Conservation (phyloP, 2,797 vertebrate species). For the Sphenopsis melanotis region DNA sequence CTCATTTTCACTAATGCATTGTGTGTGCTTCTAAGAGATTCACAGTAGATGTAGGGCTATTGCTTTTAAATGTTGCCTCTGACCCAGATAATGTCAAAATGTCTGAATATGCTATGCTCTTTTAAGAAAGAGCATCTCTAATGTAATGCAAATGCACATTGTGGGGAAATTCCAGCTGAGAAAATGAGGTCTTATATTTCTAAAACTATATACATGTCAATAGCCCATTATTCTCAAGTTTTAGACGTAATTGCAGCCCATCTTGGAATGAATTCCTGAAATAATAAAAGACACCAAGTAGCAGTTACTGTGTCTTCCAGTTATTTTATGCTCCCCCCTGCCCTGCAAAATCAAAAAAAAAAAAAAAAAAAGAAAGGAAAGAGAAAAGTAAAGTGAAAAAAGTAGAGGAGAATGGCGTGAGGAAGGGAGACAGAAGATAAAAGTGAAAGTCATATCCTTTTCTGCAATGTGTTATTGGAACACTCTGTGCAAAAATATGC, state of each 20-base stretch:
- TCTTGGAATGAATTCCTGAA: conserved; percentile 76
- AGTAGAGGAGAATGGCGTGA: neutral
- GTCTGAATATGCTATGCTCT: conserved; percentile 67
- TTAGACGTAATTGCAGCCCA: conserved; percentile 77
- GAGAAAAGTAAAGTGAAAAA: neutral
- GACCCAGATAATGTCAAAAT: conserved; percentile 78
- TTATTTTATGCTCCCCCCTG: conserved; percentile 49
- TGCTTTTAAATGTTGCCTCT: conserved; percentile 77
- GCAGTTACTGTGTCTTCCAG: conserved; percentile 64
- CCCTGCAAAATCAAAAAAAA: neutral
- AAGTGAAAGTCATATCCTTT: conserved; percentile 48
- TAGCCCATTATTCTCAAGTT: conserved; percentile 79
- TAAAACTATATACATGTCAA: conserved; percentile 81
- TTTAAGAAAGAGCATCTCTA: conserved; percentile 76
- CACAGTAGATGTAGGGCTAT: conserved; percentile 50
- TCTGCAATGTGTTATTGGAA: conserved; percentile 23
- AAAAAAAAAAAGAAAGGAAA: too few relatives aligned
- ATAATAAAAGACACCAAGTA: conserved; percentile 74
- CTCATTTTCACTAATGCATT: conserved; percentile 66
- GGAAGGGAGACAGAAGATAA: neutral
- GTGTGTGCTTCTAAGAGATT: conserved; percentile 56
- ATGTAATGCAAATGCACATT: conserved; percentile 80
- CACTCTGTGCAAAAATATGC: conserved; percentile 12
- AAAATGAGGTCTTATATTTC: conserved; percentile 80
- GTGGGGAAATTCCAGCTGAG: conserved; percentile 80